Base-by-base conservation (phyloP, 2,113 vertebrate genomes). In the Stigmatopora argus region DNA sequence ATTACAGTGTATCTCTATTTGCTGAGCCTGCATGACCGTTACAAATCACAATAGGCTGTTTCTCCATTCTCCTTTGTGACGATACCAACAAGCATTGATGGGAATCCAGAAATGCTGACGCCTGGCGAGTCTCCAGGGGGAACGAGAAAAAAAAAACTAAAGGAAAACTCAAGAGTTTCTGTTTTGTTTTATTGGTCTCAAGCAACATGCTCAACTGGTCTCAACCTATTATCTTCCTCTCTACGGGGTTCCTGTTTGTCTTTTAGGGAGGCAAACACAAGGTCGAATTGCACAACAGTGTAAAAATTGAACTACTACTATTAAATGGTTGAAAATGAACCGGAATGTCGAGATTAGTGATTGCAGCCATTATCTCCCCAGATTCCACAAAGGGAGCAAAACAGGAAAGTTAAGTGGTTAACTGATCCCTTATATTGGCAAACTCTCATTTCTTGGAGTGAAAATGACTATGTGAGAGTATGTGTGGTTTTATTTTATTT, bases 1-100 rank as follows among this genome's bases (percentile, higher is more conserved):
- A 75, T 74, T 78, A 72, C 73, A 75, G 74, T 78, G 78, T 71
- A 73, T 79, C 78, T 84, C 83, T 85, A 85, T 81, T 85, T 79
- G 82, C 80, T 86, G 78, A 85, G 77, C 56, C 70, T 82, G 80
- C 83, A 83, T 72, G 83, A 84, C 81, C 77, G 81, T 64, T 83
- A 75, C 77, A 69, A 68, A 70, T 80, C 76, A 60, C 65, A 34
- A n/a, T 67, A 70, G 70, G 67, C 41, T 78, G 3, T 73, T 77
- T 78, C 69, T 64, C 74, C 61, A 64, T 76, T 73, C 64, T 69
- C 69, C 67, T 26, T 55, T 52, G 73, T 57, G 71, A 80, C 70
- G 77, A 85, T 55, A 66, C 62, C 65, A 75, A 73, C 70, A 59
- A 66, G 49, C n/a, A 60, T 79, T 66, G 69, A 78, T 78, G 62